Conservation (phyloP, 2,888 invertebrate species). For the Leptopilina drosophilae region DNA sequence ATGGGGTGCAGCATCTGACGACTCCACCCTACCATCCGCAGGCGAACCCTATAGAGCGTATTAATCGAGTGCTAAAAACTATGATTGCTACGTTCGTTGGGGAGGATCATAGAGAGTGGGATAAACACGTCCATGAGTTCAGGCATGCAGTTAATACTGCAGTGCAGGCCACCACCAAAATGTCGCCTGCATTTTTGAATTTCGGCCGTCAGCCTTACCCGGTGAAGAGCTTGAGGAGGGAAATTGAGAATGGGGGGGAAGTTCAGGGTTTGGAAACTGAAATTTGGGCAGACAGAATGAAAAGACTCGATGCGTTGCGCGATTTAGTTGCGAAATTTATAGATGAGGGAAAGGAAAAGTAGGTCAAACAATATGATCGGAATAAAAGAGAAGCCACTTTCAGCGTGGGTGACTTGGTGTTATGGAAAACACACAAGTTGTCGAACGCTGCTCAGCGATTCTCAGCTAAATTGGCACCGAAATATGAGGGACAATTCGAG, state of each 20-base stretch:
- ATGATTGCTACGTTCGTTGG: neutral
- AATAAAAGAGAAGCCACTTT: neutral
- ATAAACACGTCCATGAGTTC: neutral
- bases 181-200: neutral
- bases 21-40: neutral
- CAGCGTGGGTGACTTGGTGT: neutral
- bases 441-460: neutral
- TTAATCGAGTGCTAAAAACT: neutral
- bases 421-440: neutral
- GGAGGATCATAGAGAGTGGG: neutral
- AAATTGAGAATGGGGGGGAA: neutral
- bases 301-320: neutral
- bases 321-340: neutral
- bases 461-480: neutral
- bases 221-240: neutral
- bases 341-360: neutral
- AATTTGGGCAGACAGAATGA: neutral
- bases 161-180: neutral
- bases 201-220: neutral
- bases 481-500: neutral
- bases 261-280: neutral
- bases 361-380: neutral
- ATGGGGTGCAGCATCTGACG: neutral
- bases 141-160: neutral
- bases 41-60: neutral